Percentiles rank a stretch among this genome's conserved stretches.
Conservation (phyloP, 2,888 invertebrate genomes). For the Dolomedes plantarius region DNA sequence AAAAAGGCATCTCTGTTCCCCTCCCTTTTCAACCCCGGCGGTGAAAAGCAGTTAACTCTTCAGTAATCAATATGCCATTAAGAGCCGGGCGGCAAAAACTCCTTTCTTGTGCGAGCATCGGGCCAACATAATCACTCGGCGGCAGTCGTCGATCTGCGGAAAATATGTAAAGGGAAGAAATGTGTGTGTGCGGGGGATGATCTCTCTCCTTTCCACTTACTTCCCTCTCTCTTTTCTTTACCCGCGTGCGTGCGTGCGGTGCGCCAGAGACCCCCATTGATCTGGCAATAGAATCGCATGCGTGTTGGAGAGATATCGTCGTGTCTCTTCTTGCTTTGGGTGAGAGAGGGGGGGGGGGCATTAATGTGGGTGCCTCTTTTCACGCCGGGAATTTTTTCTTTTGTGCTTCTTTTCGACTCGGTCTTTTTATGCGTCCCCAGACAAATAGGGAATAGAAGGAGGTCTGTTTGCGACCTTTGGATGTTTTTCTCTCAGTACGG, state of each 20-base stretch:
- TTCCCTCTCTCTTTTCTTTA: too few relatives aligned
- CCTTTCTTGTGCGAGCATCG: too few relatives aligned
- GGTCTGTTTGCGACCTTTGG: too few relatives aligned
- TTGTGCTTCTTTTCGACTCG: neutral
- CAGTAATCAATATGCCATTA: constrained; percentile 73
- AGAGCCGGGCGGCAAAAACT: constrained; percentile 60
- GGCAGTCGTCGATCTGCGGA: constrained; percentile 58
- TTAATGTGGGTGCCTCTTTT: constrained; percentile 58
- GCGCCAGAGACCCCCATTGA: constrained; percentile 46
- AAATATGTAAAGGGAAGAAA: constrained; percentile 65
- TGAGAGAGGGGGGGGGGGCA: too few relatives aligned
- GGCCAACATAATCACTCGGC: constrained; percentile 64
- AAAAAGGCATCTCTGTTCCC: constrained; percentile 33
- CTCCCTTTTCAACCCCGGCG: too few relatives aligned
- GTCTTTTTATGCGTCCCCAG: too few relatives aligned
- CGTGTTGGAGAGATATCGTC: constrained; percentile 46
- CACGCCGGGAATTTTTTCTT: constrained; percentile 46
- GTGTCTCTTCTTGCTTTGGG: constrained; percentile 38
- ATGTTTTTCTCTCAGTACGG: too few relatives aligned
- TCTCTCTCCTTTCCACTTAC: constrained; percentile 18
- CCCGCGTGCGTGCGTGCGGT: too few relatives aligned
- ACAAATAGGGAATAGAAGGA: too few relatives aligned
- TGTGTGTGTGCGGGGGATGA: constrained; percentile 18
- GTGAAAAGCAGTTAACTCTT: constrained; percentile 72
- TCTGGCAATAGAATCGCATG: constrained; percentile 71